Evolutionary conservation across 2,797 vertebrate species (phyloP), one percentile per base, ranked within the genome.

Genomic region (Hylomyscus alleni): DNA sequence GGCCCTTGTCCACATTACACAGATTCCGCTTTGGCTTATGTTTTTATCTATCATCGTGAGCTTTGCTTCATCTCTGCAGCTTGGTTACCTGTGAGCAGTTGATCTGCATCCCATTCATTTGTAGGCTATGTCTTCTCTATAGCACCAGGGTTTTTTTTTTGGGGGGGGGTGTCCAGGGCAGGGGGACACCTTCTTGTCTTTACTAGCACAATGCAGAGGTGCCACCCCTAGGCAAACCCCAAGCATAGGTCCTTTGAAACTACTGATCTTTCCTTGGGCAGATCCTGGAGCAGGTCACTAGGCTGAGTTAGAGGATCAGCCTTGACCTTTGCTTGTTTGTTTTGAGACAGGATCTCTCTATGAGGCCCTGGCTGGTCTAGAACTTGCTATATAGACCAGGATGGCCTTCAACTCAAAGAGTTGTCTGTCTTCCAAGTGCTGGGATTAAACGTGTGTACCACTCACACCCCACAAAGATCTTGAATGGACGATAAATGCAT

Each of bases 121-220:
- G 34, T 0, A n/a, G 72, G 37, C 52, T 0, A 2, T 7, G 15
- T 50, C 29, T n/a, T 65, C 58, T 73, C 47, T 0, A 0, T 13
- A 65, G 52, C 26, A 12, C 67, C 10, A 7, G 24, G 7, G 37
- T 24, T 24, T 40, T 58, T 2, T 20, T 47, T 54, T n/a, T 31
- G 4, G 6, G 44, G 44, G 7, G 3, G n/a, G n/a, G n/a, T 13
- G 52, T 72, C 9, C 2, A 0, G 1, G 56, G 19, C 24, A 12
- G 58, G 34, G 73, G 29, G 86, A n/a, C 29, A 52, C 44, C 20
- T 54, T 67, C 67, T 88, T 73, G 54, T 58, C 52, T 58, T 54
- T 0, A 0, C 0, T 4, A 13, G 58, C 24, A 47, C 13, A 29
- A 17, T 1, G 29, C 58, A 67, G 22, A 24, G 58, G 47, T 47